A percentile compares a stretch with the other conserved stretches of the same genome.
phyloP scores from a whole-genome alignment of 2,888 invertebrate genomes.

The Nasonia oneida region DNA sequence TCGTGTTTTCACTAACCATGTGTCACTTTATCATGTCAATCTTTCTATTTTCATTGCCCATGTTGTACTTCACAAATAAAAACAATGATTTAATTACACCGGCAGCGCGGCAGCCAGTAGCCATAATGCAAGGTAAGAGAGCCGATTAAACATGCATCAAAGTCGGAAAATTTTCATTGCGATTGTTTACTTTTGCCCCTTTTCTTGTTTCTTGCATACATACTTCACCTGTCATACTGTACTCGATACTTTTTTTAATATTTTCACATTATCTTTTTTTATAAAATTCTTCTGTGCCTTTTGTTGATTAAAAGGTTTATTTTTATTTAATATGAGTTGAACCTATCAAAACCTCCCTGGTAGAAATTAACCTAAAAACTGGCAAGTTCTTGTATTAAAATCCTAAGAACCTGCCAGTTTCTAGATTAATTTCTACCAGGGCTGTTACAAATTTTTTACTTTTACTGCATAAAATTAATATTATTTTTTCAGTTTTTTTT shows the following conservation, averaged over 20 bases:
- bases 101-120: constrained; percentile 80
- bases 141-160: constrained; percentile 78
- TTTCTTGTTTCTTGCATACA: constrained; percentile 68
- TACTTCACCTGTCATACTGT: constrained; percentile 65
- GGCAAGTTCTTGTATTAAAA: too few species aligned
- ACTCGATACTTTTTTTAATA: constrained; percentile 48
- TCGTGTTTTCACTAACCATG: constrained; percentile 64
- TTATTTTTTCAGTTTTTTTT: background rate
- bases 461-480: constrained; percentile 3
- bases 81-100: constrained; percentile 79
- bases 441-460: constrained; percentile 14
- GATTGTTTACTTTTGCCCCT: constrained; percentile 74
- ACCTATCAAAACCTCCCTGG: background rate
- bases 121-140: constrained; percentile 79
- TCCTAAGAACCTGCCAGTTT: too few species aligned
- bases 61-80: constrained; percentile 77
- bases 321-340: constrained; percentile 1
- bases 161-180: constrained; percentile 77
- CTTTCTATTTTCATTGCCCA: constrained; percentile 66
- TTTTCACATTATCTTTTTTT: constrained; percentile 22
- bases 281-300: constrained; percentile 3
- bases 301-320: constrained; percentile 15
- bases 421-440: too few species aligned
- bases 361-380: too few species aligned
- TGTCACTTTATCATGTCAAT: constrained; percentile 65